Conservation (phyloP, 2,797 vertebrate species). For the Micromesistius poutassou region DNA sequence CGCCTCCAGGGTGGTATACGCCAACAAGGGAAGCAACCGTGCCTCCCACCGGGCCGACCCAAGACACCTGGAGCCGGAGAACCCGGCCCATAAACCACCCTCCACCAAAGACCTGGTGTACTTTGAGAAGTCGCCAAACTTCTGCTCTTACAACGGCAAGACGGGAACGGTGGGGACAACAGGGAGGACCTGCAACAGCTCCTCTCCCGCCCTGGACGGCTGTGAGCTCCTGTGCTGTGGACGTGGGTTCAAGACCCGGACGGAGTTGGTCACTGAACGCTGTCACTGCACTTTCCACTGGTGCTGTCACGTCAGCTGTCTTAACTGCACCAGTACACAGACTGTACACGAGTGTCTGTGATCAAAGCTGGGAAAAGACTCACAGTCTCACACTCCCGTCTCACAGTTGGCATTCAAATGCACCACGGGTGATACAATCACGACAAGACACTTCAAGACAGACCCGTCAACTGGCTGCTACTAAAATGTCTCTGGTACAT, state of each 20-base stretch:
- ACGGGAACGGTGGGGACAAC: conserved; percentile 86
- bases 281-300: conserved; percentile 99
- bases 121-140: conserved; percentile 97
- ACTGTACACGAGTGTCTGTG: conserved; percentile 93
- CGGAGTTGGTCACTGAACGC: conserved; percentile 89
- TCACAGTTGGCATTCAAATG: neutral
- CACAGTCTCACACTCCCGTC: too few relatives aligned
- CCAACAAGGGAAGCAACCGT: conserved; percentile 96
- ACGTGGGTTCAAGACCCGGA: conserved; percentile 87
- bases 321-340: conserved; percentile 95
- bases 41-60: conserved; percentile 87
- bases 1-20: conserved; percentile 93
- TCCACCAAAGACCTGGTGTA: conserved; percentile 91
- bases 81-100: conserved; percentile 92
- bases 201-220: conserved; percentile 90
- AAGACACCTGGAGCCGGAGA: conserved; percentile 91
- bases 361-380: conserved; percentile 42
- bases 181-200: conserved; percentile 91
- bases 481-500: neutral
- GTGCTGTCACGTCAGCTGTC: conserved; percentile 99
- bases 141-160: conserved; percentile 93
- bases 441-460: neutral
- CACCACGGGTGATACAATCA: neutral
- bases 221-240: conserved; percentile 97
- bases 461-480: too few relatives aligned